These are phyloP conservation scores for Myiothlypis coronata DNA, from an alignment of 2,797 vertebrate genomes.

Conservation along the genomic window DNA sequence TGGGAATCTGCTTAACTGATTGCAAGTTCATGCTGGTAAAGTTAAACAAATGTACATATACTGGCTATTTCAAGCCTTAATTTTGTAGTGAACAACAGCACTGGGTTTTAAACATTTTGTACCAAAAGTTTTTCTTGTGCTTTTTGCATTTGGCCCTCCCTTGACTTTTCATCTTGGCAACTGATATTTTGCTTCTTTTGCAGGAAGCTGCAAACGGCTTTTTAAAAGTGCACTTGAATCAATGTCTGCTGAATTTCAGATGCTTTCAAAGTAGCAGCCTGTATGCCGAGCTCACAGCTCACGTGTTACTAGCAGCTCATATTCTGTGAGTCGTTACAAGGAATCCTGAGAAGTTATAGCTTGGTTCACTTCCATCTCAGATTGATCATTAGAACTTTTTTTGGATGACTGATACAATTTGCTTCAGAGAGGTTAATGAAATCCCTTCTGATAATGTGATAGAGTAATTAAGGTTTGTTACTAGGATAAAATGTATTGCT, in stretches of 20 bases:
- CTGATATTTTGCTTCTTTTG: not conserved
- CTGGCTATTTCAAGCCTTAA: not conserved
- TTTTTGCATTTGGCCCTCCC: not conserved
- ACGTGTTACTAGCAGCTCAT: not conserved
- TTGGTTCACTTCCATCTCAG: not conserved
- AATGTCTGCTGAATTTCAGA: not conserved
- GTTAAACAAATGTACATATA: not conserved
- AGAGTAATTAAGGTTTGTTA: conserved; percentile 16
- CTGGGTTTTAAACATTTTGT: not conserved
- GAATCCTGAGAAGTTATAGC: not conserved
- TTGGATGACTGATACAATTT: not conserved
- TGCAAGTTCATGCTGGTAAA: not conserved
- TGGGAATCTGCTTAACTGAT: not conserved
- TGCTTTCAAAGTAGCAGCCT: not conserved
- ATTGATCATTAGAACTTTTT: conserved; percentile 1
- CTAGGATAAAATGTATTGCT: not conserved
- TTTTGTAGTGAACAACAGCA: not conserved
- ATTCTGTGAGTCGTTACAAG: not conserved
- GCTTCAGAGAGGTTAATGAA: not conserved
- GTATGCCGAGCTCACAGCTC: not conserved
- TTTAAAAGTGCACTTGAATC: not conserved
- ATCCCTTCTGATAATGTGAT: not conserved
- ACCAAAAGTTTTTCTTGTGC: not conserved
- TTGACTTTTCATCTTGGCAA: not conserved
- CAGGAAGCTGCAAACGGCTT: not conserved